Base-by-base conservation (phyloP, 2,888 invertebrate genomes). In the Augochlorella aurata region DNA sequence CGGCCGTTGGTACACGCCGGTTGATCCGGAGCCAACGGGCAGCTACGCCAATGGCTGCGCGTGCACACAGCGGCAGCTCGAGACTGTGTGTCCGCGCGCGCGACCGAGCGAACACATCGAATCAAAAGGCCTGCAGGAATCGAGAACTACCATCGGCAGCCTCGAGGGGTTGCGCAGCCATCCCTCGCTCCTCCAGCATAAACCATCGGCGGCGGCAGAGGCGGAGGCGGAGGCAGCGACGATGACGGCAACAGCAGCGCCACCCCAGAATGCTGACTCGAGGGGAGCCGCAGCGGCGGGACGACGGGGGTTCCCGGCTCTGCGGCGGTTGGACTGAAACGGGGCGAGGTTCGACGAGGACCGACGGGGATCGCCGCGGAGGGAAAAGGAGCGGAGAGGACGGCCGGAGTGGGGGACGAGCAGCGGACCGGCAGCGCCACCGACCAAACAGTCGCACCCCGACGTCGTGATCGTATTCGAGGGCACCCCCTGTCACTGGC, bases 381-480 rank as follows among this genome's bases (percentile, higher is more conserved):
- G 50, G 81, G 21, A 58, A 14, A 14, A 24, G 24, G 12, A 58
- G 7, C 14, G 24, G 58, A 12, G 21, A n/a, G n/a, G 10, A 24
- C 58, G 21, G 58, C 4, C 18, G 29, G 24, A 77, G 79, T 77
- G 79, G 85, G 85, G 85, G 83, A 74, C 67, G 81, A 84, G 73
- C 81, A 67, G 74, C 61, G 76, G 84, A 83, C 76, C 80, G 84
- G 79, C 86, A 84, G 85, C 88, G 89, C 80, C 89, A 86, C 87
- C 86, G 84, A 90, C 90, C 76, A 89, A 89, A 90, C 88, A 90
- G 90, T 84, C 89, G 90, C 84, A 90, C 89, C 88, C 89, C 90
- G 82, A 88, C 88, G 88, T 88, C 87, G 88, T 84, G 87, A 82
- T 83, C 89, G 88, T 88, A 89, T 88, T 84, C 87, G 89, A 87